Evolutionary conservation across 1,140 invertebrate genomes (phyloP).

Genomic region (Cephus cinctus): DNA sequence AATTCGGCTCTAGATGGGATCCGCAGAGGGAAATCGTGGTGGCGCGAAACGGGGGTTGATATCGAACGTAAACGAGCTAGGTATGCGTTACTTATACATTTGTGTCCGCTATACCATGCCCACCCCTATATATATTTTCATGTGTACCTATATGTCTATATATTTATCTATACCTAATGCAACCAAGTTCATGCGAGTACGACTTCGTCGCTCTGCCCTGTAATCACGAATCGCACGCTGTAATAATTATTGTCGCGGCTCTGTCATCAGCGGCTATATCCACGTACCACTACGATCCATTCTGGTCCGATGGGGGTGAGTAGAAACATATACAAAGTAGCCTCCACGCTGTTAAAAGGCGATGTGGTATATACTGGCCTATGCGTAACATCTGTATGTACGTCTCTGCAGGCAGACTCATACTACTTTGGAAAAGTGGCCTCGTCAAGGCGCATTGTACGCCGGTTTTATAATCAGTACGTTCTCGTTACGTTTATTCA

Average conservation of each 20-base stretch:
- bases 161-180: slow-evolving; percentile 17
- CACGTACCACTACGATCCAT: slow-evolving; percentile 34
- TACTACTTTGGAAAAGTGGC: slow-evolving; percentile 6
- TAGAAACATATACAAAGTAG: too few relatives aligned
- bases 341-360: too few relatives aligned
- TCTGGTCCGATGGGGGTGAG: too few relatives aligned
- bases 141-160: slow-evolving; percentile 9
- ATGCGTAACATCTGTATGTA: too few relatives aligned
- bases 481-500: slow-evolving; percentile 17
- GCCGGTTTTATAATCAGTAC: slow-evolving; percentile 39
- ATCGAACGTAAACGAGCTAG: slow-evolving; percentile 11
- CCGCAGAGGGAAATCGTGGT: slow-evolving; percentile 18
- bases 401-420: too few relatives aligned
- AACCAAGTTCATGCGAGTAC: slow-evolving; percentile 30
- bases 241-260: slow-evolving; percentile 52
- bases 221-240: slow-evolving; percentile 54
- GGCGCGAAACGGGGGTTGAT: slow-evolving; percentile 24
- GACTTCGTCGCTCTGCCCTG: slow-evolving; percentile 41
- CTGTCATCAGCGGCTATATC: slow-evolving; percentile 55
- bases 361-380: too few relatives aligned
- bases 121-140: slow-evolving; percentile 12
- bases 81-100: slow-evolving; percentile 9
- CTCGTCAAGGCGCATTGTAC: slow-evolving; percentile 38
- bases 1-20: slow-evolving; percentile 15
- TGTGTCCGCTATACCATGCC: background rate